These are phyloP conservation scores for Andrena marginata DNA, from an alignment of 2,888 invertebrate species.

Conservation along the genomic window DNA sequence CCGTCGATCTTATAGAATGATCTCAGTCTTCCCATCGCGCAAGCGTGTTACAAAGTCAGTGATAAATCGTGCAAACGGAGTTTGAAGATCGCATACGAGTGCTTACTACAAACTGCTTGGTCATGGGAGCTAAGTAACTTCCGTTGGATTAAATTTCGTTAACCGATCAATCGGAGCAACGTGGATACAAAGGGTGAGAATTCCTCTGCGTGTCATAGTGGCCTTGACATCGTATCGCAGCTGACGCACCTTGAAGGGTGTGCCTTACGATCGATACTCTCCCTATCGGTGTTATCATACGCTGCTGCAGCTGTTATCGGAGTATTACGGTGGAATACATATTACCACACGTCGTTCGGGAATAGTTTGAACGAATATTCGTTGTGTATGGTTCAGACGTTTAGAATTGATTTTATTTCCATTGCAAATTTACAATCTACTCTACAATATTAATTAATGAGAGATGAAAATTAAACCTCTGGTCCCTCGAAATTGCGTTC, in stretches of 20 bases:
- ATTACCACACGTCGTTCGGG: not conserved
- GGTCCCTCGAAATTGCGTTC: too few species aligned
- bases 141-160: not conserved
- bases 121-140: not conserved
- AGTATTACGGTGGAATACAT: not conserved
- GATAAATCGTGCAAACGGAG: not conserved
- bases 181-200: slow-evolving; percentile 27
- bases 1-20: not conserved
- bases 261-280: slow-evolving; percentile 46
- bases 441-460: too few species aligned
- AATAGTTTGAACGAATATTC: not conserved
- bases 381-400: not conserved
- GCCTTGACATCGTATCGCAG: slow-evolving; percentile 40
- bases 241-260: slow-evolving; percentile 21
- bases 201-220: not conserved
- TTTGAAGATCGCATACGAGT: not conserved
- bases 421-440: not conserved
- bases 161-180: not conserved
- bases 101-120: not conserved
- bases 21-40: not conserved
- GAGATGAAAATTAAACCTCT: too few species aligned
- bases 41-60: not conserved
- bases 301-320: not conserved
- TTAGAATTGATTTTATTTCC: not conserved
- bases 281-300: not conserved